These are phyloP conservation scores for Sesamia nonagrioides DNA, from an alignment of 1,140 invertebrate genomes.

Conservation along the genomic window DNA sequence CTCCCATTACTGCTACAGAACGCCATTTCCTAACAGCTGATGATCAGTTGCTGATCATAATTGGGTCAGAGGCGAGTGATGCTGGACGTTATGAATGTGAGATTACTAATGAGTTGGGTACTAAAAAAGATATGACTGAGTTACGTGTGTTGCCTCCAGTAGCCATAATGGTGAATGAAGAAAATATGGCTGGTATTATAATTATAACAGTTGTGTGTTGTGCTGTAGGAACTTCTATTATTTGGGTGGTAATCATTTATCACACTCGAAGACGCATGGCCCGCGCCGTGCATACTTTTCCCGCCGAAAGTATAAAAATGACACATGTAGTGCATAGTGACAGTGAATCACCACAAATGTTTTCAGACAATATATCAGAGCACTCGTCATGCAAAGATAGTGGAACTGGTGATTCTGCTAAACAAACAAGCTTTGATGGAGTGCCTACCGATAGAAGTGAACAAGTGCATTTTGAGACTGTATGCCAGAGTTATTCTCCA, in stretches of 20 bases:
- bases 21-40: conserved; percentile 95
- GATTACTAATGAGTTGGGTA: conserved; percentile 94
- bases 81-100: conserved; percentile 96
- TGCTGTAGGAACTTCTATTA: conserved; percentile 95
- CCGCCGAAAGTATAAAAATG: conserved; percentile 84
- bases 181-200: conserved; percentile 94
- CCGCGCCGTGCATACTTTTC: conserved; percentile 75
- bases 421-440: conserved; percentile 88
- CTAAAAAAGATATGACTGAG: conserved; percentile 87
- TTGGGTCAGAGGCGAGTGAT: conserved; percentile 92
- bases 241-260: conserved; percentile 97
- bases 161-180: conserved; percentile 88
- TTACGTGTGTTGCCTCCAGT: conserved; percentile 88
- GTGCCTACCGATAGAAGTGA: conserved; percentile 82
- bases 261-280: conserved; percentile 92
- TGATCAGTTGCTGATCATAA: conserved; percentile 95
- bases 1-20: conserved; percentile 91
- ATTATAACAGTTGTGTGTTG: conserved; percentile 96
- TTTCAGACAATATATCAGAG: conserved; percentile 86
- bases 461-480: conserved; percentile 83
- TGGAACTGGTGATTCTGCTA: conserved; percentile 90
- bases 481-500: conserved; percentile 81
- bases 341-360: conserved; percentile 83
- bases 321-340: conserved; percentile 85
- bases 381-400: conserved; percentile 90